Base-by-base conservation (phyloP, 2,888 invertebrate genomes). In the Cartodere bifasciata region DNA sequence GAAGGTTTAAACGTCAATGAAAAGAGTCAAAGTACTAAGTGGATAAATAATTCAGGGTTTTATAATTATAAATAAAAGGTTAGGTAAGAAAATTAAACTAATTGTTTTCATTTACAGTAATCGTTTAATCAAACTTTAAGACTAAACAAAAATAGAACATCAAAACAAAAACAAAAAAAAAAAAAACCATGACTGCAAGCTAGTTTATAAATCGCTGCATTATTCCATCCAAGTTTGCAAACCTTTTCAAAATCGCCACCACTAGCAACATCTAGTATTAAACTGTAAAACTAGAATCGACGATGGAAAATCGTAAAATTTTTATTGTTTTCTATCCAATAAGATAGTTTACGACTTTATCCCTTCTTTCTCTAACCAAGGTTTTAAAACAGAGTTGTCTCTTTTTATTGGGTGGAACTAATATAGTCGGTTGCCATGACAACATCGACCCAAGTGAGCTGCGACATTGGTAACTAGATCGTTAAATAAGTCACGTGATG, bases 261-360 rank as follows among this genome's bases (percentile, higher is more conserved):
- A 49, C 48, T 55, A 59, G 54, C 60, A 60, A 60, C 61, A 61
- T 61, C 61, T 61, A 60, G 49, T 52, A 55, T 58, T 54, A 45
- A 52, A 56, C 51, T 51, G 45, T 47, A 51, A 50, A 60, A 61
- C 51, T 53, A 57, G 50, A 51, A 52, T 55, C 56, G 50, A 52
- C 48, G 48, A 50, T 47, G 49, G 53, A 52, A 52, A 56, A 55
- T 53, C 55, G 47, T 58, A 60, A 58, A 59, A 58, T 41, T 56
- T 61, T 60, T 58, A 60, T 55, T 59, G 56, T 60, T 59, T 55
- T 52, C 49, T 52, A 48, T 56, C 60, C 61, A 60, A 61, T 61
- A 53, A 50, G 48, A 45, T 44, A 43, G 41, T 53, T 56, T 55
- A 55, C 46, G 50, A 49, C 32, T 32, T 32, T 39, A n/a, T 34